Evolutionary conservation across 2,113 vertebrate species (phyloP), one percentile per base, ranked within the genome.

Genomic region (Orycteropus afer): DNA sequence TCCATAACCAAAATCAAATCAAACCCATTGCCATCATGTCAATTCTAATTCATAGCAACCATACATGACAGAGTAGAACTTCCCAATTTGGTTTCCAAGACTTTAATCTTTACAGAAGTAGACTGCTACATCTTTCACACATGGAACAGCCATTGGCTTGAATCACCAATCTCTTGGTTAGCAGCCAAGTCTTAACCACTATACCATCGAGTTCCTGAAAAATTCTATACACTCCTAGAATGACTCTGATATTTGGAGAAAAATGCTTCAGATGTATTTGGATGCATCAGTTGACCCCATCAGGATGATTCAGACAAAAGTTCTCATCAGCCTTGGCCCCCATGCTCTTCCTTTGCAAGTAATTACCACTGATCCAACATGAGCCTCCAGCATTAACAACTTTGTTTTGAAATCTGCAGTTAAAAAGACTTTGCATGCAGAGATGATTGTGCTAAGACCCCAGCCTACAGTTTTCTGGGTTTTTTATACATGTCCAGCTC

Each of bases 291-390:
- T 51, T 89, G 55, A 90, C 3, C 4, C 91, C 61, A 84, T 76
- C 49, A 47, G 49, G 37, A 67, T 92, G 90, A 93, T 57, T 96
- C 84, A 83, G 29, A 63, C 55, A 53, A 27, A 76, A 40, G 49
- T 65, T 97, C 85, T 95, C 93, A 80, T 76, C 89, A 95, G 91
- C 45, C 65, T 89, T 37, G 55, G 91, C 94, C 93, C 89, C 27
- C 71, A 27, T 84, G 18, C 17, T 27, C 65, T 71, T 82, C 51
- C 53, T 82, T 81, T 73, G 63, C 23, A 86, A 91, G 74, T 69
- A 92, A 47, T 89, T 92, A 74, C 90, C 61, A 34, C 85, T 78
- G 86, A 95, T 86, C 85, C 92, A 90, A 80, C 40, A 80, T 61
- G 53, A 95, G 89, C 82, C 95, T 76, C 51, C 67, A 53, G 86